Evolutionary conservation across 2,113 vertebrate species (phyloP).

Genomic region (Nanger granti): DNA sequence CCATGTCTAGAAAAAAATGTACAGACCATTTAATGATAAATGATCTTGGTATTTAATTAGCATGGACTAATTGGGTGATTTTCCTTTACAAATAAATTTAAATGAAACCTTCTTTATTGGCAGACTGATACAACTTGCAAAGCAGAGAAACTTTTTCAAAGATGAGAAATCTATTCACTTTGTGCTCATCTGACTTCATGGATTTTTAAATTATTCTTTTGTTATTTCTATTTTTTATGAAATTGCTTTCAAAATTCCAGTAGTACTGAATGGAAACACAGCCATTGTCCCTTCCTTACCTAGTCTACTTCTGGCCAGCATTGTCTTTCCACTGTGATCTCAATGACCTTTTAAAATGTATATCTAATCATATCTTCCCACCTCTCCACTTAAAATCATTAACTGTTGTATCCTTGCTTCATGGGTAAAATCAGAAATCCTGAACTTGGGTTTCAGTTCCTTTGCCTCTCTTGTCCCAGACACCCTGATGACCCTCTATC

Average conservation of each 20-base stretch:
- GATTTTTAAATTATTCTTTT: not conserved
- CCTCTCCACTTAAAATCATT: not conserved
- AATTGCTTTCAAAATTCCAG: not conserved
- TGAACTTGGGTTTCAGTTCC: not conserved
- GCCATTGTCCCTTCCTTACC: not conserved
- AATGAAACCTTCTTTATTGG: not conserved
- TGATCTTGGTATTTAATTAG: not conserved
- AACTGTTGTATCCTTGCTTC: not conserved
- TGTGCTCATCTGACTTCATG: not conserved
- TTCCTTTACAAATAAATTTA: not conserved
- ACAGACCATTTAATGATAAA: not conserved
- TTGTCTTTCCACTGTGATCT: not conserved
- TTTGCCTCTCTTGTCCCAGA: not conserved
- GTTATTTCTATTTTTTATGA: not conserved
- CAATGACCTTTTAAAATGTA: not conserved
- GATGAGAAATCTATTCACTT: not conserved
- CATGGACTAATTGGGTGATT: not conserved
- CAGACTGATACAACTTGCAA: not conserved
- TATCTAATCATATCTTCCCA: not conserved
- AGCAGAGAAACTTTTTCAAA: not conserved
- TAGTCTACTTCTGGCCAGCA: not conserved
- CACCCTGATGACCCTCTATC: not conserved
- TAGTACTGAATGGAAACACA: not conserved
- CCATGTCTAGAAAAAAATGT: not conserved
- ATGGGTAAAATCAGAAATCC: not conserved